Conservation (phyloP, 2,113 vertebrate genomes). For the Hypanus sabinus region DNA sequence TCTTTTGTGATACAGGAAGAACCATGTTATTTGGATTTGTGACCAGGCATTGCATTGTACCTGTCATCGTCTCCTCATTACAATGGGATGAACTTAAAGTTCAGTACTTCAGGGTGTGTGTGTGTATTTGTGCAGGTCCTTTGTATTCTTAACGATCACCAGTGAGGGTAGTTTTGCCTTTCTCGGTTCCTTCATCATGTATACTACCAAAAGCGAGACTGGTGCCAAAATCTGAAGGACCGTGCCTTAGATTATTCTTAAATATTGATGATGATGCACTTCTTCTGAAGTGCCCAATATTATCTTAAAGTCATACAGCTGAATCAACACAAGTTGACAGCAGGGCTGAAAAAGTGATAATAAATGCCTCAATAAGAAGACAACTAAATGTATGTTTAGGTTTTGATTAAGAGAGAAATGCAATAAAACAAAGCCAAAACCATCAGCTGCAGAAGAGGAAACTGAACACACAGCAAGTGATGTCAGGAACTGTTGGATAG, state of each 20-base stretch:
- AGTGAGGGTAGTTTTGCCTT: too few relatives aligned
- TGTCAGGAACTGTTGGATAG: not conserved
- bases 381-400: not conserved
- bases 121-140: too few relatives aligned
- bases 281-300: not conserved
- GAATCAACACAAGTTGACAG: not conserved
- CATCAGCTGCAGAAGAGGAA: not conserved
- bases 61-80: too few relatives aligned
- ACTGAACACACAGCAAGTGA: not conserved
- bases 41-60: not conserved
- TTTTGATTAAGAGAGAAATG: not conserved
- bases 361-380: not conserved
- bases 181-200: too few relatives aligned
- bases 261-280: not conserved
- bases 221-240: not conserved
- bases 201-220: not conserved
- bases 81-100: too few relatives aligned
- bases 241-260: not conserved
- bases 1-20: not conserved
- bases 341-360: not conserved
- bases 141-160: too few relatives aligned
- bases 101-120: too few relatives aligned
- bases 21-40: not conserved
- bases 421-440: not conserved
- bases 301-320: not conserved